These are phyloP conservation scores for Aspidapion aeneum DNA, from an alignment of 2,888 invertebrate genomes.

Conservation along the genomic window DNA sequence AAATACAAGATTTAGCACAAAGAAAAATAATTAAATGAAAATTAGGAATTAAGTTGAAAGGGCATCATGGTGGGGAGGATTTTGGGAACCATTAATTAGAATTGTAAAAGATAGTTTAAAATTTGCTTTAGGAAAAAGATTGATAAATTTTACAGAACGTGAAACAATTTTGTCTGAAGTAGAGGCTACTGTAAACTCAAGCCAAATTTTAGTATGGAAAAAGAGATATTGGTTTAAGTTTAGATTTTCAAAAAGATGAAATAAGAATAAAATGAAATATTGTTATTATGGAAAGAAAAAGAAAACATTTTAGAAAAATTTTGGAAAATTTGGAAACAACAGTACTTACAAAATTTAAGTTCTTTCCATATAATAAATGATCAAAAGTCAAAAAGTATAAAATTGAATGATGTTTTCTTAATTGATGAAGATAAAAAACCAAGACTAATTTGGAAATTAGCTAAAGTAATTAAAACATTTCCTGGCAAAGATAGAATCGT, in stretches of 20 bases:
- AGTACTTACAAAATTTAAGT: not conserved
- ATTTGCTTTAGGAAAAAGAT: not conserved
- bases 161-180: not conserved
- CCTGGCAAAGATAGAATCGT: not conserved
- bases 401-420: not conserved
- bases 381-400: not conserved
- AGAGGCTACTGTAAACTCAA: not conserved
- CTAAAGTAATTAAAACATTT: not conserved
- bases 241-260: not conserved
- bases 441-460: not conserved
- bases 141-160: not conserved
- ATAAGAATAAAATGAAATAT: slow-evolving; percentile 1
- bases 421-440: not conserved
- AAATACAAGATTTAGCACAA: not conserved
- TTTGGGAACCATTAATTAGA: not conserved
- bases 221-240: not conserved
- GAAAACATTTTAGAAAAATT: not conserved
- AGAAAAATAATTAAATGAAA: not conserved
- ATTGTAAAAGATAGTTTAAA: not conserved
- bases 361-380: not conserved
- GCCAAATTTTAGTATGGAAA: not conserved
- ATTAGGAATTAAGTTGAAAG: too few relatives aligned
- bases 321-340: not conserved
- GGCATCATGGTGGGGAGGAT: too few relatives aligned
- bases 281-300: not conserved